phyloP scores from a whole-genome alignment of 2,113 vertebrate species.

The Hippocampus zosterae region DNA sequence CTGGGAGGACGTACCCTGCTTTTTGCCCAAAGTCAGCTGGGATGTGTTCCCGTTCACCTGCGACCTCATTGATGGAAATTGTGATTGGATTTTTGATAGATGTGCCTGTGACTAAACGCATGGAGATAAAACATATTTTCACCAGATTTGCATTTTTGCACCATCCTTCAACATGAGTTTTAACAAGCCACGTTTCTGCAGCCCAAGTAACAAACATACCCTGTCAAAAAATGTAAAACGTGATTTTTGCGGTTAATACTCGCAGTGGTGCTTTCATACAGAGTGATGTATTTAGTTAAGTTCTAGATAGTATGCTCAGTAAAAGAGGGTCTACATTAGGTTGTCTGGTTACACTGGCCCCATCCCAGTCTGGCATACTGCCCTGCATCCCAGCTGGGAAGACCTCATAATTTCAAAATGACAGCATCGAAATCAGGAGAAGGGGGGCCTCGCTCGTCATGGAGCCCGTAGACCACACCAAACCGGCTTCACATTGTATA shows the following conservation, averaged over 20 bases:
- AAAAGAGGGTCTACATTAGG: neutral
- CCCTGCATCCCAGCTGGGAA: constrained; percentile 10
- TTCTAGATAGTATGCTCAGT: neutral
- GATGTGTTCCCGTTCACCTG: neutral
- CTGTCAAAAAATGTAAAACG: neutral
- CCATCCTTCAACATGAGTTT: constrained; percentile 1
- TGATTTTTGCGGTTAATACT: neutral
- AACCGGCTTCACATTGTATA: constrained; percentile 27
- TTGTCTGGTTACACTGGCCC: constrained; percentile 5
- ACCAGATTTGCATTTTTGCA: constrained; percentile 1
- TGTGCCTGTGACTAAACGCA: neutral
- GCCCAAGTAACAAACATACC: neutral
- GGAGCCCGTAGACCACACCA: constrained; percentile 5
- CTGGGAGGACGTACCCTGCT: neutral
- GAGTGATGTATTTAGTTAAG: neutral
- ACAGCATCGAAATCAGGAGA: constrained; percentile 24
- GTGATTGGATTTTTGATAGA: neutral
- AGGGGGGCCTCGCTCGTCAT: constrained; percentile 12
- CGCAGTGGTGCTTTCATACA: neutral
- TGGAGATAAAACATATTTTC: neutral
- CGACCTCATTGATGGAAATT: neutral
- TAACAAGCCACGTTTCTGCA: neutral
- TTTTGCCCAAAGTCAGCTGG: neutral
- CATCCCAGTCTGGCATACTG: constrained; percentile 6
- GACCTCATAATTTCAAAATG: constrained; percentile 20